These are phyloP conservation scores for Diacarnus erythraeanus DNA, from an alignment of 37 sponge, comb jelly and placozoan species.

Conservation along the genomic window DNA sequence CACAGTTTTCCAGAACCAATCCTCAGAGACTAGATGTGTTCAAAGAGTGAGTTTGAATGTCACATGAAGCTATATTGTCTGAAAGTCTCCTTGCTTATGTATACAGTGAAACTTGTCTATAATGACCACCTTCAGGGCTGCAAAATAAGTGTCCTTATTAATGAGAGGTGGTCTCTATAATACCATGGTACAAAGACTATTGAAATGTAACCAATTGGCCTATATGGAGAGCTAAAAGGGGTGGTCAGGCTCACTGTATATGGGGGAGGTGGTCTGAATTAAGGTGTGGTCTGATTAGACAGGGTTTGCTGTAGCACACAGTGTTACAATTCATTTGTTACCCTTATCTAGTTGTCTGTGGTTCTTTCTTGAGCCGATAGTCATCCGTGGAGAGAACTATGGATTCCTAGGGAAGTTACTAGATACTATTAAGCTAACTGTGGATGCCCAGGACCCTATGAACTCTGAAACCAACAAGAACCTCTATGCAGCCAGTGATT, in stretches of 20 bases:
- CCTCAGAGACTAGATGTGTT: slow-evolving; percentile 49
- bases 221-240: too few species aligned
- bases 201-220: too few species aligned
- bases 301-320: too few species aligned
- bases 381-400: slow-evolving; percentile 69
- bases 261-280: background rate
- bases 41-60: slow-evolving; percentile 58
- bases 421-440: slow-evolving; percentile 76
- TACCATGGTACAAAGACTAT: too few species aligned
- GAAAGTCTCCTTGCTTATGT: background rate
- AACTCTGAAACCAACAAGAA: slow-evolving; percentile 68
- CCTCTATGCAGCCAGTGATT: slow-evolving; percentile 74
- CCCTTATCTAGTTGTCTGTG: slow-evolving; percentile 60
- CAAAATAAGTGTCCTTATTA: too few species aligned
- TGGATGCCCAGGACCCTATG: slow-evolving; percentile 77
- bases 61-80: background rate
- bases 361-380: slow-evolving; percentile 85
- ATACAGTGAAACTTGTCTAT: too few species aligned
- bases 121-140: too few species aligned
- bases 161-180: too few species aligned
- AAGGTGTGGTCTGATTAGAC: too few species aligned
- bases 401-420: slow-evolving; percentile 69
- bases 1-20: slow-evolving; percentile 61
- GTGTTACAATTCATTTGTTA: too few species aligned
- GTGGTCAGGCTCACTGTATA: background rate